These are phyloP conservation scores for Odontothrips loti DNA, from an alignment of 2,888 invertebrate species.

Conservation along the genomic window DNA sequence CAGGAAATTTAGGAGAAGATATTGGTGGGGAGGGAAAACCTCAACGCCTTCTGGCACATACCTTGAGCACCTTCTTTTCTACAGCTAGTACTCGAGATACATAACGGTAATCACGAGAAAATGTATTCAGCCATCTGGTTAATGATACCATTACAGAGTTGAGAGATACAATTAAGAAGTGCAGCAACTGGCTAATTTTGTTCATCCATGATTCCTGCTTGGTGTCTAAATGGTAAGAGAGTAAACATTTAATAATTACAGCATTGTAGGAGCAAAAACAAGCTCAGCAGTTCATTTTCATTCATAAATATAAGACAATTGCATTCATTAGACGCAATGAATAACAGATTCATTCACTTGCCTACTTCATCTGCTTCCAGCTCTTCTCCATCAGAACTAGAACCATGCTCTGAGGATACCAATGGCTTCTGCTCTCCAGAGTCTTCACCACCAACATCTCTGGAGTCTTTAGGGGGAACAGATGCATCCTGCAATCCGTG, in stretches of 20 bases:
- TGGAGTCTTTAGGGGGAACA: neutral
- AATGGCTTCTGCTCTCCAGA: neutral
- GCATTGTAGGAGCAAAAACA: neutral
- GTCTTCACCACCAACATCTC: neutral
- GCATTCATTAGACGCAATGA: neutral
- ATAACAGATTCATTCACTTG: neutral
- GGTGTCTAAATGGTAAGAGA: neutral
- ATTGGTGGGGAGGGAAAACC: neutral
- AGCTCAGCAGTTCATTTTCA: no score
- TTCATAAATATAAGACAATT: neutral
- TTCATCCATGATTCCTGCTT: slow-evolving; percentile 33
- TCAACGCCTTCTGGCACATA: slow-evolving; percentile 43
- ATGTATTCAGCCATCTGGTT: slow-evolving; percentile 75
- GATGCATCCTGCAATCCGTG: slow-evolving; percentile 13
- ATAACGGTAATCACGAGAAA: slow-evolving; percentile 91
- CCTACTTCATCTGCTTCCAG: slow-evolving; percentile 2
- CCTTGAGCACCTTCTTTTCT: slow-evolving; percentile 86
- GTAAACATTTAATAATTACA: no score
- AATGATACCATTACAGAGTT: slow-evolving; percentile 75
- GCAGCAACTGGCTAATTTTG: slow-evolving; percentile 44
- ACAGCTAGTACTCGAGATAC: slow-evolving; percentile 81
- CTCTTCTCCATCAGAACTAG: slow-evolving; percentile 3
- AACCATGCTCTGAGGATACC: neutral
- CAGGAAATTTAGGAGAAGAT: neutral
- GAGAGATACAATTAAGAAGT: slow-evolving; percentile 66